phyloP scores from a whole-genome alignment of 1,140 invertebrate genomes.

The Brachystomella parvula region DNA sequence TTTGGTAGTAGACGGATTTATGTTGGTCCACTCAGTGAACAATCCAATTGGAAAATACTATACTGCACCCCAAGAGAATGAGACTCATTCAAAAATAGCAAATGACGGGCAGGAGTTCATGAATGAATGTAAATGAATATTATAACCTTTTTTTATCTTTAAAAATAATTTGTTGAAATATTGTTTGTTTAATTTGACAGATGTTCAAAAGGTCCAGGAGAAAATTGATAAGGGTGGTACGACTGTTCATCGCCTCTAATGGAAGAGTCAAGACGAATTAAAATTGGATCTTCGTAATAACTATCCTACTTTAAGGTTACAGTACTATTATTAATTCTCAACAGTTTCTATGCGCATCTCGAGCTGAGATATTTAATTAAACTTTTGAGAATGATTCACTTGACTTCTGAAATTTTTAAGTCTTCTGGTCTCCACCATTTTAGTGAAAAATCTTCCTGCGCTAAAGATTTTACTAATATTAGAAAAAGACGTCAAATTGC shows the following conservation, averaged over 20 bases:
- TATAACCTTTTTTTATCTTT: not conserved
- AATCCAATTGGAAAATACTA: not conserved
- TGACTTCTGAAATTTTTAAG: not conserved
- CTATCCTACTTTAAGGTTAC: not conserved
- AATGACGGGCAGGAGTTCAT: not conserved
- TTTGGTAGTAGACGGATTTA: not conserved
- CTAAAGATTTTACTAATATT: too few relatives aligned
- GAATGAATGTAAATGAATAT: not conserved
- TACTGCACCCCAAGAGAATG: not conserved
- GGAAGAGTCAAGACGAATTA: not conserved
- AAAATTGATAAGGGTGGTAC: not conserved
- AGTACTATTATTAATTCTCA: not conserved
- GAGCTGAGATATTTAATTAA: not conserved
- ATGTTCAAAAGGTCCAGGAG: not conserved
- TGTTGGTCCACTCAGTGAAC: not conserved
- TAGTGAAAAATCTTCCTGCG: too few relatives aligned
- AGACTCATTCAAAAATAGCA: not conserved
- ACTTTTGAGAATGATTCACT: not conserved
- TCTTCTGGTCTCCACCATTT: not conserved
- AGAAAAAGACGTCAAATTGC: too few relatives aligned
- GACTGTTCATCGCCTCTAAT: constrained; percentile 7
- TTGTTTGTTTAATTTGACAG: not conserved
- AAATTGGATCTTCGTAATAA: not conserved
- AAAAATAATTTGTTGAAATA: not conserved
- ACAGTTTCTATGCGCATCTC: not conserved